These are phyloP conservation scores for Xestoiulus laeticollis DNA, from an alignment of 2,888 invertebrate genomes.

Conservation along the genomic window DNA sequence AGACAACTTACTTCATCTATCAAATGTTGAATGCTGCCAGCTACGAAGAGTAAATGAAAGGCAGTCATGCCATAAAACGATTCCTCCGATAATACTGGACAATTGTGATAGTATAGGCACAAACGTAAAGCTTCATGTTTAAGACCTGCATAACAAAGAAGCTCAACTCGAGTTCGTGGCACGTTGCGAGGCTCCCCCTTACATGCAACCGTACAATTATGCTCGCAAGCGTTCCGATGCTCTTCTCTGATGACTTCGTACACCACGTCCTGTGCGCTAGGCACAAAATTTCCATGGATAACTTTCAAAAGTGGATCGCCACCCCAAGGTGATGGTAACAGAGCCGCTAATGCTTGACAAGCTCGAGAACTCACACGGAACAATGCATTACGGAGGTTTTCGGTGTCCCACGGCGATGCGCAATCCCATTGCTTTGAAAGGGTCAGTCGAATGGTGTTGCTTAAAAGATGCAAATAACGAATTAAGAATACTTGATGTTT, in stretches of 20 bases:
- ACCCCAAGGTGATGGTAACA: conserved; percentile 48
- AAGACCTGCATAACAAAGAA: conserved; percentile 30
- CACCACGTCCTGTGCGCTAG: neutral
- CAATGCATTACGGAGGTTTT: neutral
- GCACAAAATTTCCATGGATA: conserved; percentile 1
- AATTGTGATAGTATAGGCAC: conserved; percentile 47
- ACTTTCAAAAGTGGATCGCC: conserved; percentile 9
- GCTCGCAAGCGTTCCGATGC: neutral
- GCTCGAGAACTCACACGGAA: neutral
- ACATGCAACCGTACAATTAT: conserved; percentile 3
- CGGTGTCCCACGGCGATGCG: neutral
- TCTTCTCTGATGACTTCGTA: neutral
- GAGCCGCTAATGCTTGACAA: conserved; percentile 31
- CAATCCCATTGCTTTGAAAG: conserved; percentile 21
- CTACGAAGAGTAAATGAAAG: conserved; percentile 21
- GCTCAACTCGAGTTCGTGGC: conserved; percentile 37
- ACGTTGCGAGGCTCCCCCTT: conserved; percentile 5
- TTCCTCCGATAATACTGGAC: conserved; percentile 19
- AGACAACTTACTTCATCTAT: conserved; percentile 33
- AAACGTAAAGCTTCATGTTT: conserved; percentile 47
- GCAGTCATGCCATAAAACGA: conserved; percentile 37
- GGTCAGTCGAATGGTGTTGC: conserved; percentile 36
- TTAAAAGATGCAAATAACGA: conserved; percentile 1
- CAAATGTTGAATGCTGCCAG: conserved; percentile 11
- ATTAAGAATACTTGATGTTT: no score